Percentiles rank a stretch among this genome's conserved stretches.
phyloP scores from a whole-genome alignment of 1,140 invertebrate species.

The Brachionus sp. region DNA sequence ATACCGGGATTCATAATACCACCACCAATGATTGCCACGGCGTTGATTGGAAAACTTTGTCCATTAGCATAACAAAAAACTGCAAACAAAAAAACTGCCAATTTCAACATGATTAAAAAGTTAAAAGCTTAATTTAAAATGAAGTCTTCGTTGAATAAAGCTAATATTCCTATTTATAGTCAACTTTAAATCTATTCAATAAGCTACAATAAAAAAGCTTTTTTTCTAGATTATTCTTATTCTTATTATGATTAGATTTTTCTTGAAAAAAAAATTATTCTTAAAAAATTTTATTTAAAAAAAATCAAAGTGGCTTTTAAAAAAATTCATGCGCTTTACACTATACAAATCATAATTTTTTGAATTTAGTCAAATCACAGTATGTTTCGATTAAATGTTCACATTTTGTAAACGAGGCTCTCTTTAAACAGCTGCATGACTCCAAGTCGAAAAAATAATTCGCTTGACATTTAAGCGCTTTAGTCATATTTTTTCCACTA shows the following conservation, averaged over 20 bases:
- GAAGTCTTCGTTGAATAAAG: background rate
- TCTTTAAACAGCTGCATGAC: background rate
- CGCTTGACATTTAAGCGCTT: background rate
- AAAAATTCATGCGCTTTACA: background rate
- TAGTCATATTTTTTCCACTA: background rate
- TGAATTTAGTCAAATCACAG: slow-evolving; percentile 30
- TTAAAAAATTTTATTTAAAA: background rate
- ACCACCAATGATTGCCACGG: slow-evolving; percentile 16
- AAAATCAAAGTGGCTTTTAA: background rate
- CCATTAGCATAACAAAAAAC: background rate
- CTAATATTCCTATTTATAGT: background rate
- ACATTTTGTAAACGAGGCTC: background rate
- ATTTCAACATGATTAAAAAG: background rate
- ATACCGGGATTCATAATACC: background rate
- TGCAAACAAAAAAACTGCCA: slow-evolving; percentile 23
- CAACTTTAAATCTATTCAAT: background rate
- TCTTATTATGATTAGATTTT: background rate
- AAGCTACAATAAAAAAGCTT: background rate
- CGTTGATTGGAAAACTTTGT: slow-evolving; percentile 28
- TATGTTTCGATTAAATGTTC: slow-evolving; percentile 20
- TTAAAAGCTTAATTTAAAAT: background rate
- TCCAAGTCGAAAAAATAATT: slow-evolving; percentile 16
- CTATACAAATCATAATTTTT: slow-evolving; percentile 28
- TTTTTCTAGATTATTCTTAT: background rate
- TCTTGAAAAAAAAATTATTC: background rate